Conservation (phyloP, 2,113 vertebrate species). For the Pelusios castaneus region DNA sequence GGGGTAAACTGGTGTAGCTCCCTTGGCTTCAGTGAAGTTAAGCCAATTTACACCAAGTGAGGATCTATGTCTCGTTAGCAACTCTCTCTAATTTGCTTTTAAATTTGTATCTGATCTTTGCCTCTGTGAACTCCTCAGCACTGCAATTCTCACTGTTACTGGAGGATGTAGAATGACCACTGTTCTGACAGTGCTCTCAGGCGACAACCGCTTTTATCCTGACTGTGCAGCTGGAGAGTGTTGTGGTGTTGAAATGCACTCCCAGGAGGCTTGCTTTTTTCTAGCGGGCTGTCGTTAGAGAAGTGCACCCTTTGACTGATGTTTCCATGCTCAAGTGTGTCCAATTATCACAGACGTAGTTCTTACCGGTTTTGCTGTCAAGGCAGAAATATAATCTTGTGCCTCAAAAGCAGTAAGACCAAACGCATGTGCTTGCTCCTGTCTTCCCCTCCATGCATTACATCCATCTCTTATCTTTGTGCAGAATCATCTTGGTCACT, state of each 20-base stretch:
- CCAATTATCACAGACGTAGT: background rate
- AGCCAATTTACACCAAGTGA: background rate
- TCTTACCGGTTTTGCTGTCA: background rate
- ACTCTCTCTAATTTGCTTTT: background rate
- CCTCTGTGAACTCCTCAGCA: background rate
- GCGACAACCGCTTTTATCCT: background rate
- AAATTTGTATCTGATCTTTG: background rate
- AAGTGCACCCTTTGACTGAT: background rate
- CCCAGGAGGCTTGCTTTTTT: background rate
- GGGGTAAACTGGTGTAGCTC: background rate
- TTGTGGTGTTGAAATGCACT: background rate
- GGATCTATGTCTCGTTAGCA: background rate
- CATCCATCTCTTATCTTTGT: background rate
- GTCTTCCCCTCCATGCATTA: background rate
- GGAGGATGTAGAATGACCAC: background rate
- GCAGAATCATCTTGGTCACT: background rate
- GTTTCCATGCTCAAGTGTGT: background rate
- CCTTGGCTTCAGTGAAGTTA: background rate
- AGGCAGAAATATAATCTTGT: background rate
- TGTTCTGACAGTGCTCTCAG: background rate
- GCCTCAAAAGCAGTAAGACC: background rate
- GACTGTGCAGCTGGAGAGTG: background rate
- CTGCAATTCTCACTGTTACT: too few relatives aligned
- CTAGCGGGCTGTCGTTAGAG: rapidly evolving
- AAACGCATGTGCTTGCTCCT: background rate